These are phyloP conservation scores for Caerostris extrusa DNA, from an alignment of 1,140 invertebrate genomes.

Conservation along the genomic window DNA sequence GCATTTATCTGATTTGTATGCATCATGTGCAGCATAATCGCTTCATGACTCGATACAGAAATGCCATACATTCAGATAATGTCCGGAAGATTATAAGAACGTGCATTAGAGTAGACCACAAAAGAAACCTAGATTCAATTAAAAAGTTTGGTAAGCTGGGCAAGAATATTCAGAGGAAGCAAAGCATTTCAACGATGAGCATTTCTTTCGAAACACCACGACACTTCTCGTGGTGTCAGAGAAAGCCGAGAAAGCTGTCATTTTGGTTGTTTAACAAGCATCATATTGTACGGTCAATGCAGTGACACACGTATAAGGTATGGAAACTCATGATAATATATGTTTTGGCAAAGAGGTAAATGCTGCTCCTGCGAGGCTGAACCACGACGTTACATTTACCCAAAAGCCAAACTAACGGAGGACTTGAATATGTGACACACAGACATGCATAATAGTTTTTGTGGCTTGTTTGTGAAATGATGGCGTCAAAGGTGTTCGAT, in stretches of 20 bases:
- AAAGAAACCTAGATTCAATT: not conserved
- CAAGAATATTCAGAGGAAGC: not conserved
- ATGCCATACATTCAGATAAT: not conserved
- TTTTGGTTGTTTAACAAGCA: not conserved
- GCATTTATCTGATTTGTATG: conserved; percentile 27
- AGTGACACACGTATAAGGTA: not conserved
- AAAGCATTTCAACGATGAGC: not conserved
- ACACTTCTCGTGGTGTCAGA: not conserved
- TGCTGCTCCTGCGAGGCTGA: not conserved
- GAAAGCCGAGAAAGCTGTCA: not conserved
- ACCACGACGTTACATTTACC: not conserved
- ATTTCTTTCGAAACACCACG: not conserved
- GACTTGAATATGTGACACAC: not conserved
- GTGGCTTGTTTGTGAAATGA: not conserved
- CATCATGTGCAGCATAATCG: not conserved
- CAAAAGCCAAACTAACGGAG: not conserved
- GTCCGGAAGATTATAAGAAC: not conserved
- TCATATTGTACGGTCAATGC: not conserved
- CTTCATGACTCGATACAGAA: not conserved
- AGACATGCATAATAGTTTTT: not conserved
- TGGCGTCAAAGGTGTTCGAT: not conserved
- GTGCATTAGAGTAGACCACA: not conserved
- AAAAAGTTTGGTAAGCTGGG: too few species aligned
- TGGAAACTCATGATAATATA: not conserved
- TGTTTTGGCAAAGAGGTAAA: conserved; percentile 9